phyloP scores from a whole-genome alignment of 2,888 invertebrate species.

The Sinohyriopsis cumingii region DNA sequence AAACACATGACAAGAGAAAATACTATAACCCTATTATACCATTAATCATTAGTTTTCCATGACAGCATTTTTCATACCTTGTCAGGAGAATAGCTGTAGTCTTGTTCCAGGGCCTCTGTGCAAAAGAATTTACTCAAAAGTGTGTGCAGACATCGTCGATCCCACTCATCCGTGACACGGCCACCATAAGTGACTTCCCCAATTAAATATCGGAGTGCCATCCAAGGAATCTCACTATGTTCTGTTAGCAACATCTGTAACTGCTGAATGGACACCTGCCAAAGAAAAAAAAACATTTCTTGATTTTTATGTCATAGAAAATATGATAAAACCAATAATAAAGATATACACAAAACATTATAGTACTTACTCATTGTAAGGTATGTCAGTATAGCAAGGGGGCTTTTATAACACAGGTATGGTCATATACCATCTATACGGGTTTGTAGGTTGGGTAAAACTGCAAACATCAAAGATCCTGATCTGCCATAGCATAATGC shows the following conservation, averaged over 20 bases:
- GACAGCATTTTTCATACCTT: constrained; percentile 41
- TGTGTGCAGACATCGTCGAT: constrained; percentile 67
- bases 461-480: no score
- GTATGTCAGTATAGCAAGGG: no score
- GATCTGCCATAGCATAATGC: no score
- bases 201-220: constrained; percentile 68
- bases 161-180: constrained; percentile 71
- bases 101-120: constrained; percentile 54
- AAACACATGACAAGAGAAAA: neutral
- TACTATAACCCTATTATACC: neutral
- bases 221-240: constrained; percentile 66
- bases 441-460: no score
- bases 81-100: constrained; percentile 63
- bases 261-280: constrained; percentile 69
- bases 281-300: constrained; percentile 1
- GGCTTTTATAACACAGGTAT: no score
- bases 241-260: constrained; percentile 65
- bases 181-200: constrained; percentile 72
- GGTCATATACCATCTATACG: no score
- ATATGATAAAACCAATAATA: neutral
- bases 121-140: constrained; percentile 67
- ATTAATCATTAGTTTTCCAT: neutral
- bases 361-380: no score
- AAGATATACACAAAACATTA: no score
- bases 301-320: neutral